These are phyloP conservation scores for Agrochola lychnidis DNA, from an alignment of 2,888 invertebrate genomes.

Conservation along the genomic window DNA sequence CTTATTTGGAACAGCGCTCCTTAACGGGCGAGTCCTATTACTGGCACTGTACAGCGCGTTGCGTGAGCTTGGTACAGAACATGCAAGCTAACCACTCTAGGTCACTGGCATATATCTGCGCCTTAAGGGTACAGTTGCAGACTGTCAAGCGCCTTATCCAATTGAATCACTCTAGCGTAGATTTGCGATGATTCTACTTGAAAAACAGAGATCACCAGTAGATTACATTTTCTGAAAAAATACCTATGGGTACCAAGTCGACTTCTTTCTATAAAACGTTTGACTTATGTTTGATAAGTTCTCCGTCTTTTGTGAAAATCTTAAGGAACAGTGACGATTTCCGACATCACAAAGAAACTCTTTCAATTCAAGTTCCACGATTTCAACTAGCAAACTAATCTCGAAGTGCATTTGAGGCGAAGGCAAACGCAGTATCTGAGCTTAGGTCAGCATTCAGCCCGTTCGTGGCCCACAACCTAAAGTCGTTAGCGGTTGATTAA, in stretches of 20 bases:
- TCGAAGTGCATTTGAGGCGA: constrained; percentile 62
- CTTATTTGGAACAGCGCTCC: too few species aligned
- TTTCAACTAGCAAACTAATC: constrained; percentile 55
- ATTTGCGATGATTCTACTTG: too few species aligned
- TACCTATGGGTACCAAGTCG: neutral
- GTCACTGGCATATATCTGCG: too few species aligned
- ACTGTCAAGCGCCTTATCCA: too few species aligned
- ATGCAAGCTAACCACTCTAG: too few species aligned
- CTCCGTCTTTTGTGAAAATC: constrained; percentile 28
- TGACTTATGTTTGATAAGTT: constrained; percentile 27
- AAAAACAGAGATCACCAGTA: too few species aligned
- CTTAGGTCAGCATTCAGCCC: constrained; percentile 67
- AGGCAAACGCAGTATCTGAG: constrained; percentile 61
- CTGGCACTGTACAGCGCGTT: too few species aligned
- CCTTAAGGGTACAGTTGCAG: too few species aligned
- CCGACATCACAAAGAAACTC: constrained; percentile 46
- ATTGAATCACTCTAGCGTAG: too few species aligned
- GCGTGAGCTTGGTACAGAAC: too few species aligned
- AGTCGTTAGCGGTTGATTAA: constrained; percentile 86
- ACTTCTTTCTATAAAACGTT: constrained; percentile 1
- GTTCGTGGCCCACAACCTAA: constrained; percentile 68
- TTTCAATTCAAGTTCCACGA: constrained; percentile 51
- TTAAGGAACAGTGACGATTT: constrained; percentile 28
- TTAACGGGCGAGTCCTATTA: too few species aligned
- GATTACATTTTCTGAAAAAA: neutral